Percentiles rank a stretch among this genome's conserved stretches.
These are phyloP conservation scores for Agelastica alni DNA, from an alignment of 2,888 invertebrate species.

Conservation along the genomic window DNA sequence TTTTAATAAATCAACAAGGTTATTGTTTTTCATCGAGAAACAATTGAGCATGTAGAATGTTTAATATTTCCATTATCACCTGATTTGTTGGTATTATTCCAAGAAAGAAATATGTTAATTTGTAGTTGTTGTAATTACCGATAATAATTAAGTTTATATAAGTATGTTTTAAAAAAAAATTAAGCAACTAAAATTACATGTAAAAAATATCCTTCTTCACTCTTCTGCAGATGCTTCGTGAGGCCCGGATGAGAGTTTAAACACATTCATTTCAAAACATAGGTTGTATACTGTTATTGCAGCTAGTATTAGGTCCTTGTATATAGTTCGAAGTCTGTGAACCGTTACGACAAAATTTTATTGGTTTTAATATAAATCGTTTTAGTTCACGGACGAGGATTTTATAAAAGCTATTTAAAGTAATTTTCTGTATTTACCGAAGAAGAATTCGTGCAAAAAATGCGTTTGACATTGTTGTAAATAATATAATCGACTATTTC, in stretches of 20 bases:
- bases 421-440: conserved; percentile 27
- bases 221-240: no score
- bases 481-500: conserved; percentile 23
- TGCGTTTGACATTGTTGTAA: conserved; percentile 38
- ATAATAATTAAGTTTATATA: background rate
- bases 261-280: no score
- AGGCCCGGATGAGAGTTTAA: no score
- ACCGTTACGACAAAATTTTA: background rate
- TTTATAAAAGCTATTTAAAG: conserved; percentile 29
- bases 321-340: background rate
- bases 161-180: background rate
- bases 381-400: conserved; percentile 28
- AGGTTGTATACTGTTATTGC: no score
- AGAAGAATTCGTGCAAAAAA: conserved; percentile 41
- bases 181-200: no score
- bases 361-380: background rate
- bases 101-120: background rate
- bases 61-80: background rate
- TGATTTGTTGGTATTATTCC: background rate
- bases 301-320: no score
- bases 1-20: background rate
- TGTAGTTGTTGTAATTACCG: background rate
- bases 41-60: background rate
- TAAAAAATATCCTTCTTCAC: no score
- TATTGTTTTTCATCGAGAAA: background rate